Percentiles rank a stretch among this genome's conserved stretches.
These are phyloP conservation scores for Galbula dea DNA, from an alignment of 2,113 vertebrate genomes.

Conservation along the genomic window DNA sequence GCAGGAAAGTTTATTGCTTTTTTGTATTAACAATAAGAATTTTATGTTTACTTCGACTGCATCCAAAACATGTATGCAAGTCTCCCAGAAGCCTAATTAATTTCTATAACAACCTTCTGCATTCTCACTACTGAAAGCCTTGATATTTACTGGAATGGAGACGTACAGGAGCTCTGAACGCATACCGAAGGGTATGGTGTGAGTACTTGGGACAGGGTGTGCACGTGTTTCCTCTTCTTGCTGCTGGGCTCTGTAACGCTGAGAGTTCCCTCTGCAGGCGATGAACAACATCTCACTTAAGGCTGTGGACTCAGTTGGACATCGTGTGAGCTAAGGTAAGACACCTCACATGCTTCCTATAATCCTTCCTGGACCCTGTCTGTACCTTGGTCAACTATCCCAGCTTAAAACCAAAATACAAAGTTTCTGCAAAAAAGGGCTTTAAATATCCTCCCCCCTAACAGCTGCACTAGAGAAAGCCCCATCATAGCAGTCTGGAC, in stretches of 20 bases:
- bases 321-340: neutral
- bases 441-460: neutral
- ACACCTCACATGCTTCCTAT: rapidly evolving
- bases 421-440: neutral
- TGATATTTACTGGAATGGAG: neutral
- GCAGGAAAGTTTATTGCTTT: neutral
- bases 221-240: neutral
- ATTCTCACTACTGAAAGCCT: neutral
- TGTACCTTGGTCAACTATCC: neutral
- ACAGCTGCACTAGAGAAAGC: neutral
- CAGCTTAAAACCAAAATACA: neutral
- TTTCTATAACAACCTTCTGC: neutral
- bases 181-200: rapidly evolving
- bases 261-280: neutral
- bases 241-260: neutral
- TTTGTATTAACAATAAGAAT: neutral
- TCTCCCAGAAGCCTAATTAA: neutral
- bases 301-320: neutral
- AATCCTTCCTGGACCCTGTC: neutral
- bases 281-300: neutral
- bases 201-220: neutral
- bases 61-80: neutral
- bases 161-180: neutral
- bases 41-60: neutral
- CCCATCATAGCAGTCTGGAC: neutral